These are phyloP conservation scores for Atethmia centrago DNA, from an alignment of 2,888 invertebrate species.

Conservation along the genomic window DNA sequence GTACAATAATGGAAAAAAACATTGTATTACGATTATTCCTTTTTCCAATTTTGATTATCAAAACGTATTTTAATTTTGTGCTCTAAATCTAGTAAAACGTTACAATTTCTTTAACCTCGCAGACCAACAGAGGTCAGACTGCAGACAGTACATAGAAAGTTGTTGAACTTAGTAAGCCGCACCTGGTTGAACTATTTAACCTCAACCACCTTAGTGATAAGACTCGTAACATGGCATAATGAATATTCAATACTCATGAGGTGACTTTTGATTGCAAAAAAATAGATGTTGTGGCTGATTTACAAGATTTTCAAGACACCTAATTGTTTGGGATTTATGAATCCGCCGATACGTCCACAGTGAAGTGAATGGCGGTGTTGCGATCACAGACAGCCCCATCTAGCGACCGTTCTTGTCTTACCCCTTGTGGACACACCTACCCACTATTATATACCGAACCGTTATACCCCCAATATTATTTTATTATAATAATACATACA, in stretches of 20 bases:
- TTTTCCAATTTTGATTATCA: neutral
- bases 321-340: neutral
- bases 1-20: neutral
- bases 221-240: neutral
- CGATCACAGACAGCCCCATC: neutral
- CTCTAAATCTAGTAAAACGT: neutral
- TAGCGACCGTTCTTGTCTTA: neutral
- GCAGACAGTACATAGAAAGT: slow-evolving; percentile 34
- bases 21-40: neutral
- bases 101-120: slow-evolving; percentile 3
- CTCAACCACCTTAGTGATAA: neutral
- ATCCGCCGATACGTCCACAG: neutral
- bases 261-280: neutral
- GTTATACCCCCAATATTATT: too few species aligned
- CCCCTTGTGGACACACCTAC: neutral
- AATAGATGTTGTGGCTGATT: neutral
- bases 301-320: neutral
- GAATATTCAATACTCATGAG: neutral
- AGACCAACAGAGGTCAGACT: slow-evolving; percentile 13
- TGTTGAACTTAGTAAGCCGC: slow-evolving; percentile 6
- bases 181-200: slow-evolving; percentile 16
- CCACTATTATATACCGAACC: too few species aligned
- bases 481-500: too few species aligned
- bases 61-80: neutral
- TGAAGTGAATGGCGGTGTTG: neutral